phyloP scores from a whole-genome alignment of 2,888 invertebrate species.

The Drosophila falleni region DNA sequence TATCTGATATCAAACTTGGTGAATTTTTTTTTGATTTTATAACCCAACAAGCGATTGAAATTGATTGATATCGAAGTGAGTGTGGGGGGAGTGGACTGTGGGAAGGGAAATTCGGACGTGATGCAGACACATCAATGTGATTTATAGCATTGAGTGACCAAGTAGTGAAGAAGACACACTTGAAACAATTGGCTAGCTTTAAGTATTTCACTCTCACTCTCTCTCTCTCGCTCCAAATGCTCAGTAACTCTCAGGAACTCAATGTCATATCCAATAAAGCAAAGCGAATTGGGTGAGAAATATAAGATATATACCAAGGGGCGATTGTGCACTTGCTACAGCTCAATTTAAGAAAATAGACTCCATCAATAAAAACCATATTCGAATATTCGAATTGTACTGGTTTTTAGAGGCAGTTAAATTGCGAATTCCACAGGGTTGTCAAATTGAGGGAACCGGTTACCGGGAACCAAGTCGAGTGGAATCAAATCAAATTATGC shows the following conservation, averaged over 20 bases:
- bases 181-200: neutral
- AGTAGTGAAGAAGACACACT: neutral
- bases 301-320: slow-evolving; percentile 14
- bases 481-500: slow-evolving; percentile 76
- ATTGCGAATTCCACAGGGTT: slow-evolving; percentile 20
- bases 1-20: neutral
- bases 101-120: neutral
- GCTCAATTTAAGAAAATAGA: neutral
- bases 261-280: slow-evolving; percentile 4
- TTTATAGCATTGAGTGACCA: slow-evolving; percentile 14
- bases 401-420: neutral
- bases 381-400: neutral
- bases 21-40: neutral
- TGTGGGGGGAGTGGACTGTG: neutral
- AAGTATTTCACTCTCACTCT: too few relatives aligned
- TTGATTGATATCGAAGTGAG: slow-evolving; percentile 3
- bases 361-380: neutral
- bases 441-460: slow-evolving; percentile 17
- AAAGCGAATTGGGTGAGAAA: slow-evolving; percentile 24
- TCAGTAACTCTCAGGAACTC: neutral
- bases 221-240: neutral
- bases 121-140: slow-evolving; percentile 1
- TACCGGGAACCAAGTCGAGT: slow-evolving; percentile 55
- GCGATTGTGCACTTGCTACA: slow-evolving; percentile 3
- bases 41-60: slow-evolving; percentile 1